Evolutionary conservation across 2,113 vertebrate species (phyloP).

Genomic region (Aldabrachelys gigantea): DNA sequence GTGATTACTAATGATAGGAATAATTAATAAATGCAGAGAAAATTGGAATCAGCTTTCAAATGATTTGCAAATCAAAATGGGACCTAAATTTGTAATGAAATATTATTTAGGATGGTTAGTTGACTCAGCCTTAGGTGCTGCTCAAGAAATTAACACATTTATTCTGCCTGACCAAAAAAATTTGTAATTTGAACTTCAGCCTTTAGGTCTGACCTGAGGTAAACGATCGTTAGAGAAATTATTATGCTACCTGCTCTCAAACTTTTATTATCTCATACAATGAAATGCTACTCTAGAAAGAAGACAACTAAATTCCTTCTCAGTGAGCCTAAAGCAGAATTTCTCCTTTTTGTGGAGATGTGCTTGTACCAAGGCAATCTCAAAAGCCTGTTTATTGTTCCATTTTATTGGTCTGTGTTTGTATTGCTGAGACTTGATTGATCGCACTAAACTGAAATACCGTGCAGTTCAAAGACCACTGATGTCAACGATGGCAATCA

Average conservation of each 20-base stretch:
- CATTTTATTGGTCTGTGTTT: slow-evolving; percentile 29
- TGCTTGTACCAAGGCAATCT: slow-evolving; percentile 1
- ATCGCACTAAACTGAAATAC: not conserved
- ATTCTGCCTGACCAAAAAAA: not conserved
- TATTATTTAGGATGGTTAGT: not conserved
- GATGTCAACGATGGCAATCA: slow-evolving; percentile 4
- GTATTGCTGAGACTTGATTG: slow-evolving; percentile 25
- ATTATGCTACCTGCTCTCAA: not conserved
- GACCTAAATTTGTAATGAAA: slow-evolving; percentile 29
- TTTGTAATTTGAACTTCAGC: slow-evolving; percentile 50
- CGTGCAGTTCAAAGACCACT: not conserved
- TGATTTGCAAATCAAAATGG: slow-evolving; percentile 21
- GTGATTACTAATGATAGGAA: not conserved
- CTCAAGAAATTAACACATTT: not conserved
- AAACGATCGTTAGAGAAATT: not conserved
- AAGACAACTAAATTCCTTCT: not conserved
- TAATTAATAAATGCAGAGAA: not conserved
- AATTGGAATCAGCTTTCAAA: not conserved
- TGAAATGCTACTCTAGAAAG: not conserved
- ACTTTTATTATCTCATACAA: slow-evolving; percentile 27
- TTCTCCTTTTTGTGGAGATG: not conserved
- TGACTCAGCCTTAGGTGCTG: not conserved
- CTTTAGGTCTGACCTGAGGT: slow-evolving; percentile 19
- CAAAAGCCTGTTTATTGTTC: slow-evolving; percentile 21
- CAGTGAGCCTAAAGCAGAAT: not conserved